Evolutionary conservation across 2,113 vertebrate species (phyloP), one percentile per base, ranked within the genome.

Genomic region (Psittacula cyanocephala): DNA sequence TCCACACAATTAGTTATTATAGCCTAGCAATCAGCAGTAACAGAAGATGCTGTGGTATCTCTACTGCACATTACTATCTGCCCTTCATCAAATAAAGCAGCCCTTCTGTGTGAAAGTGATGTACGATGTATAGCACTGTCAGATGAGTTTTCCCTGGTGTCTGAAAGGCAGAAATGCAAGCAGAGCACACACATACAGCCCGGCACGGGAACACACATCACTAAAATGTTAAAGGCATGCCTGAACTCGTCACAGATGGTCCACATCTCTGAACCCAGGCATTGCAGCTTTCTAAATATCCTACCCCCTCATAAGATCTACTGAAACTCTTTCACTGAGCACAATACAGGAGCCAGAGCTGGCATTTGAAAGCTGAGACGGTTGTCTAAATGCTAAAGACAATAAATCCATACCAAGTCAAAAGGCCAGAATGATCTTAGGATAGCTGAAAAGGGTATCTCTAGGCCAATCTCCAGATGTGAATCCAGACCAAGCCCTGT

Each of bases 321-420:
- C 43, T 64, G 76, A 81, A 90, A 71, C 41, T 69, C 39, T 60
- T 94, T 92, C 55, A 47, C 46, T 41, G 17, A 84, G 47, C 24
- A 81, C 47, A 78, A 49, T n/a, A 81, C 16, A 79, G 59, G 25
- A 88, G 37, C 28, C 92, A 92, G 37, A 75, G 52, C 19, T 93
- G 90, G 89, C 35, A 91, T 89, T 70, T 84, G 76, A 92, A 84
- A 94, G 74, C 35, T 1, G 6, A 89, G 28, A 16, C 44, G 78
- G 33, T 44, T 93, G 57, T 81, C 86, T 84, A 90, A 96, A 91
- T 49, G 72, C 41, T 68, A 81, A 86, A 86, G 72, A 49, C 67
- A 88, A 39, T 60, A 94, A 88, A 93, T 69, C 86, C 33, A 69
- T 79, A 86, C 6, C 31, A 79, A 84, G 91, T 71, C 91, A 91